Conservation (phyloP, 2,797 vertebrate genomes). For the Neolamprologus multifasciatus region DNA sequence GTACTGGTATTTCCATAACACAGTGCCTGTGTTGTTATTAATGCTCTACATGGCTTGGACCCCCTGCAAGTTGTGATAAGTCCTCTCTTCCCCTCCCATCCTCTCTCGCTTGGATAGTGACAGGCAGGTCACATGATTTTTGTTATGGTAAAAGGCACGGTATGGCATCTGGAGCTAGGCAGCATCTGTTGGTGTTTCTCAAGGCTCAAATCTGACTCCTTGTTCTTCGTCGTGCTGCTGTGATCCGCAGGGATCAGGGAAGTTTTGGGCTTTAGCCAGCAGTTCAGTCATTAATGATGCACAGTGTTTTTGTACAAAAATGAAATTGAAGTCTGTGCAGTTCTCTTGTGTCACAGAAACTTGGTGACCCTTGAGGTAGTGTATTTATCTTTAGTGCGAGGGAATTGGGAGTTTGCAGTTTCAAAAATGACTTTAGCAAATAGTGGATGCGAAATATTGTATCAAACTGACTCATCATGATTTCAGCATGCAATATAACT, state of each 20-base stretch:
- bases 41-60: constrained; percentile 33
- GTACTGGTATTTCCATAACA: constrained; percentile 22
- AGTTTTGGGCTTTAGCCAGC: background rate
- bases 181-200: constrained; percentile 57
- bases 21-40: constrained; percentile 26
- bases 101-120: background rate
- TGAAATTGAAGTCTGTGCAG: background rate
- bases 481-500: background rate
- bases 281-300: background rate
- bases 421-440: background rate
- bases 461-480: background rate
- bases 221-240: constrained; percentile 3
- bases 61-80: constrained; percentile 25
- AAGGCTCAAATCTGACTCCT: background rate
- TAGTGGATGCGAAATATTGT: background rate
- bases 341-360: background rate
- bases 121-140: constrained; percentile 51
- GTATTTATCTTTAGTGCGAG: background rate
- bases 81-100: background rate
- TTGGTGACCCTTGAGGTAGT: background rate
- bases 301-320: background rate
- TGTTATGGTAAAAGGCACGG: constrained; percentile 35
- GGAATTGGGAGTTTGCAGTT: background rate
- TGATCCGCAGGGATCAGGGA: constrained; percentile 25
- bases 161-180: constrained; percentile 49